These are phyloP conservation scores for Tetragnatha montana DNA, from an alignment of 2,888 invertebrate genomes.

Conservation along the genomic window DNA sequence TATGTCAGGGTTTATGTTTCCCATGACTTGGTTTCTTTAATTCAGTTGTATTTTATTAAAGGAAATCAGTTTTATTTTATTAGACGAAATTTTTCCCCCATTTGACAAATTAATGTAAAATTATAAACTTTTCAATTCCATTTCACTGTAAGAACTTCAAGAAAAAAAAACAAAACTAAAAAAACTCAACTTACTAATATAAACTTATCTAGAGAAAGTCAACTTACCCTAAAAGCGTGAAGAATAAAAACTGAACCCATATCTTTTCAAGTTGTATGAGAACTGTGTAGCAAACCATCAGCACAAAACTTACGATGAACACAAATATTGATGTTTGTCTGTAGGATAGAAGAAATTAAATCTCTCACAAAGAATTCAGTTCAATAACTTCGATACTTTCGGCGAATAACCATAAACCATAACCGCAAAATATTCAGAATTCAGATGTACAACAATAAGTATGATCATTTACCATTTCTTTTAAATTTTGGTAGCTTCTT, in stretches of 20 bases:
- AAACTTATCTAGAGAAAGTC: neutral
- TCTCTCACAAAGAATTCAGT: too few species aligned
- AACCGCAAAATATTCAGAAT: too few species aligned
- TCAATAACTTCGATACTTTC: too few species aligned
- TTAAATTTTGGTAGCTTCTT: too few species aligned
- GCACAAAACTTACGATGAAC: constrained; percentile 90
- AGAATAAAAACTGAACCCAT: constrained; percentile 89
- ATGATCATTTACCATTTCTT: too few species aligned
- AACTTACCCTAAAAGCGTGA: constrained; percentile 87
- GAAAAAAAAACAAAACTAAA: neutral
- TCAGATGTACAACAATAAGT: too few species aligned
- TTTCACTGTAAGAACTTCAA: too few species aligned
- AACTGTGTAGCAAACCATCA: constrained; percentile 94
- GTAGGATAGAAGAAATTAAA: constrained; percentile 74
- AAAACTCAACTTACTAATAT: too few species aligned
- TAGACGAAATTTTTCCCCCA: neutral
- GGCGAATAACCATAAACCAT: neutral
- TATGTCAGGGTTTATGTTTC: neutral
- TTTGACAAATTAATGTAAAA: neutral
- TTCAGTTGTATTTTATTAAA: neutral
- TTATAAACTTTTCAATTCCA: too few species aligned
- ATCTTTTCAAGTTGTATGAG: constrained; percentile 86
- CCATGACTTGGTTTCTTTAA: neutral
- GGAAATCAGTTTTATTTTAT: neutral
- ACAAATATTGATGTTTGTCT: constrained; percentile 93